Evolutionary conservation across 2,797 vertebrate species (phyloP).

Genomic region (Amblyopsis hoosieri): DNA sequence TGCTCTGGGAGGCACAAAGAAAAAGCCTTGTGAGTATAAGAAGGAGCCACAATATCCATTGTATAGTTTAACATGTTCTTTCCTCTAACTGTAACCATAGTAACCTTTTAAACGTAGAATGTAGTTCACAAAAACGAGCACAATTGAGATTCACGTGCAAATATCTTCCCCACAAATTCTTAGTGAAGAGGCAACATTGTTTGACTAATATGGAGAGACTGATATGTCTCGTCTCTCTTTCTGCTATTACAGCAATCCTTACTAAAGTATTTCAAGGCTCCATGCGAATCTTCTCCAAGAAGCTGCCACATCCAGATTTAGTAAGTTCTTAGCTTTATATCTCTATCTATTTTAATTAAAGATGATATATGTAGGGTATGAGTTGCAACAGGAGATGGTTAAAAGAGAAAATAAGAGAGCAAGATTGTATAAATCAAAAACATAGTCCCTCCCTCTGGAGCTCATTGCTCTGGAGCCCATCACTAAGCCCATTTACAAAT

Average conservation of each 20-base stretch:
- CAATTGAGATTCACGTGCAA: neutral
- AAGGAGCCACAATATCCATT: neutral
- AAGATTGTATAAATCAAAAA: too few species aligned
- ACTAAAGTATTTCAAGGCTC: constrained; percentile 96
- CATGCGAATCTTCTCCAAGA: constrained; percentile 98
- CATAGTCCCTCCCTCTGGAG: too few species aligned
- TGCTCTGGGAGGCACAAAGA: constrained; percentile 93
- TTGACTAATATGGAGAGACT: neutral
- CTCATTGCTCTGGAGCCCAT: too few species aligned
- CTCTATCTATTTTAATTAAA: neutral
- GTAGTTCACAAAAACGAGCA: neutral
- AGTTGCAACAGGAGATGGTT: too few species aligned
- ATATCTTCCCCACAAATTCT: too few species aligned
- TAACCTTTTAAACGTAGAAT: neutral
- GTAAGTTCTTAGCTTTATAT: constrained; percentile 68
- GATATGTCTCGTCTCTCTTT: neutral
- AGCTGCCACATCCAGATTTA: constrained; percentile 94
- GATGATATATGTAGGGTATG: neutral
- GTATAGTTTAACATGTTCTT: neutral
- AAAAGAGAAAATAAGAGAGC: too few species aligned
- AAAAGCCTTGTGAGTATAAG: constrained; percentile 87
- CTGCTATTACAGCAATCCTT: constrained; percentile 82
- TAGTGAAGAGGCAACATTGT: too few species aligned
- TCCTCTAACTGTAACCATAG: neutral
- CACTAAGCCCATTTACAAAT: too few species aligned